Evolutionary conservation across 2,888 invertebrate genomes (phyloP), one percentile per base, ranked within the genome.

Genomic region (Agrotis segetum): DNA sequence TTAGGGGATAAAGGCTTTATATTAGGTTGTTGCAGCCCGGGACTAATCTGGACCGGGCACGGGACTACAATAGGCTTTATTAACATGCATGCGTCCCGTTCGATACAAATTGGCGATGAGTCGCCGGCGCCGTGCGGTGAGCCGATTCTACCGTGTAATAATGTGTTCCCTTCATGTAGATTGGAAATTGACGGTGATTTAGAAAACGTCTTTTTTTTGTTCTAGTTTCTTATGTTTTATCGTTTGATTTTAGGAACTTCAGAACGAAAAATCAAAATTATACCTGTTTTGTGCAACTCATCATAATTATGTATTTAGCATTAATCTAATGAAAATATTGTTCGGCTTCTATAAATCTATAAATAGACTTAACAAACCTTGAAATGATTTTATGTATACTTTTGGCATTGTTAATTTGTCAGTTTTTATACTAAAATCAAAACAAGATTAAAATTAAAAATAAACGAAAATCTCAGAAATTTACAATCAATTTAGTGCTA

Each of bases 51-150:
- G 85, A 85, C 84, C 88, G 87, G 87, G 87, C 89, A 81, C 78
- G 82, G 85, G 83, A 83, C 81, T 78, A 95, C 95, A 95, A 95
- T 94, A 91, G 95, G 93, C 94, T 93, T 93, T 94, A 95, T 93
- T 93, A 94, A 89, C 92, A 93, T 95, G 92, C 92, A 92, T 89
- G 88, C 89, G 81, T 85, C 88, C 86, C 88, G 89, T 85, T 86
- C 91, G 90, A 92, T 92, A 93, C 92, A 94, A 95, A 95, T 95
- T 93, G 92, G 86, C 91, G 89, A 92, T 92, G 93, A 93, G 90
- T 89, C 88, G 89, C 88, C 88, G 71, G 68, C 66, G 72, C 65
- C 70, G 87, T 83, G 82, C 81, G 74, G 70, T 71, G 78, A 81
- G 75, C 77, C 81, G 83, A 83, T 71, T 81, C 83, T 81, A 79